Conservation (phyloP, 2,113 vertebrate genomes). For the Tetrax tetrax region DNA sequence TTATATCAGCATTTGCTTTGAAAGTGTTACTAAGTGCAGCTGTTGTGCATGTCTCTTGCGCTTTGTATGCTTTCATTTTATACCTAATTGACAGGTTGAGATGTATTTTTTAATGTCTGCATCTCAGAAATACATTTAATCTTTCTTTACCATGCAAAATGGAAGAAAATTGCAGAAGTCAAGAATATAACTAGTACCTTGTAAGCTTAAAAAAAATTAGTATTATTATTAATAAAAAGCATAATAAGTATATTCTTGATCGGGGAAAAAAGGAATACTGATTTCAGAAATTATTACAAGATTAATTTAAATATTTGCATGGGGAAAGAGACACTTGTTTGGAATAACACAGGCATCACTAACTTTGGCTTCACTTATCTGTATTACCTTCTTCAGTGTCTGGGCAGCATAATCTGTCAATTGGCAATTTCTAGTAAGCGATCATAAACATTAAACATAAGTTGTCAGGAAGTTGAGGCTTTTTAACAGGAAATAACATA, state of each 20-base stretch:
- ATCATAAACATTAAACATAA: background rate
- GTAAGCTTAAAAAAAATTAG: background rate
- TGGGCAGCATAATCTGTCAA: background rate
- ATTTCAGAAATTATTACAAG: background rate
- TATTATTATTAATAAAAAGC: background rate
- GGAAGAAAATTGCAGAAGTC: slow-evolving; percentile 58
- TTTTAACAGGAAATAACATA: background rate
- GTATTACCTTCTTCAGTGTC: background rate
- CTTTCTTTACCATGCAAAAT: slow-evolving; percentile 45
- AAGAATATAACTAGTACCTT: slow-evolving; percentile 28
- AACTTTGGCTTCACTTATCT: background rate
- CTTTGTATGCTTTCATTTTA: background rate
- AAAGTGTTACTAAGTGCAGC: background rate
- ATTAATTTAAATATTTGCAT: background rate
- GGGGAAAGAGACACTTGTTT: background rate
- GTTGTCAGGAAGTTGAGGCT: background rate
- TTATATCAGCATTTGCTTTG: background rate
- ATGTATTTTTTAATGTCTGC: background rate
- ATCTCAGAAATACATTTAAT: background rate
- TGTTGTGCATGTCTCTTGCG: background rate
- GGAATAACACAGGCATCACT: background rate
- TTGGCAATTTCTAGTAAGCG: background rate
- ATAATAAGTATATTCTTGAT: background rate
- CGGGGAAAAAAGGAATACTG: background rate
- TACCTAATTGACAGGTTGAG: background rate